Base-by-base conservation (phyloP, 1,140 invertebrate species). In the Argopecten irradians region DNA sequence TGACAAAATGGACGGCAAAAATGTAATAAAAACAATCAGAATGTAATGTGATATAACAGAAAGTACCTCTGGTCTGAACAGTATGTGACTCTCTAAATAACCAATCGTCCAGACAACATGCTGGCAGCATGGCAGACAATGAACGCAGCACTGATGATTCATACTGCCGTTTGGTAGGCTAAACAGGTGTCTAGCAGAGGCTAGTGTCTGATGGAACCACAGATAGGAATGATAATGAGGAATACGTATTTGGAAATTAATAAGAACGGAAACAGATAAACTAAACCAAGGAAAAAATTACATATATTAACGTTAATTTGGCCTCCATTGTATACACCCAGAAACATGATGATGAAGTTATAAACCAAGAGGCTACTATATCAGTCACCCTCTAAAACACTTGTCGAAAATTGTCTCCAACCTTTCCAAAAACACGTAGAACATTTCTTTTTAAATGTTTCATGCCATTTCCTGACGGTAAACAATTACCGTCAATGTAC, bases 11-110 rank as follows among this genome's bases (percentile, higher is more conserved):
- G 55, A 71, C 55, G 55, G 55, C 55, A 71, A 71, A 55, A 71
- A 71, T 71, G n/a, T 71, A 28, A 71, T 71, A 16, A 71, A 71
- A 71, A 71, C 55, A 71, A 71, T 71, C n/a, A 71, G n/a, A 71
- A 71, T 11, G 55, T 71, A n/a, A n/a, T n/a, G 7, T 55, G 7
- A 11, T 13, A 55, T 11, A 71, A 71, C 22, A 71, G 43, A 71
- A 28, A 19, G n/a, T 28, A 71, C 11, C 22, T n/a, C n/a, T n/a
- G 13, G n/a, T 28, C 55, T 71, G 19, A n/a, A n/a, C n/a, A n/a
- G n/a, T n/a, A n/a, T n/a, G n/a, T n/a, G n/a, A n/a, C n/a, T n/a
- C n/a, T n/a, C n/a, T n/a, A n/a, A n/a, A n/a, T n/a, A n/a, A n/a
- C n/a, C n/a, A n/a, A n/a, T n/a, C n/a, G n/a, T n/a, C n/a, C n/a